phyloP scores from a whole-genome alignment of 2,888 invertebrate species.

The Entomobrya multifasciata region DNA sequence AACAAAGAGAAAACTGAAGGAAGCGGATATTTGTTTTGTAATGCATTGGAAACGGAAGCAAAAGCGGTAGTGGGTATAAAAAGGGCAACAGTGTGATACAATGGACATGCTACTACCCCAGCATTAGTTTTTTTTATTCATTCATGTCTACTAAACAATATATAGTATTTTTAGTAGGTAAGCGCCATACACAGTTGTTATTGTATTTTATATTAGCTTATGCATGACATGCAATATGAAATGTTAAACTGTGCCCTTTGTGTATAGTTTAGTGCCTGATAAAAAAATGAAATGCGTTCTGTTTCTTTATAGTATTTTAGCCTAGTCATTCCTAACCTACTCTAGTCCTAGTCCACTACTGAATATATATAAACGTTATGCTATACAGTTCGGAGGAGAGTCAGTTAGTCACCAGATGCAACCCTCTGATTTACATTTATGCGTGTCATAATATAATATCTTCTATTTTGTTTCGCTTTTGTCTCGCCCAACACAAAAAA shows the following conservation, averaged over 20 bases:
- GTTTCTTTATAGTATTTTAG: too few relatives aligned
- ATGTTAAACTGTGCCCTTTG: neutral
- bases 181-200: too few relatives aligned
- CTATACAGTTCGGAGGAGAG: too few relatives aligned
- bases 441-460: slow-evolving; percentile 67
- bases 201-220: slow-evolving; percentile 7
- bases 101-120: slow-evolving; percentile 30
- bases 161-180: slow-evolving; percentile 30
- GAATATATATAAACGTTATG: neutral
- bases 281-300: slow-evolving; percentile 38
- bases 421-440: slow-evolving; percentile 72
- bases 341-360: slow-evolving; percentile 13
- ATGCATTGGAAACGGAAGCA: slow-evolving; percentile 60
- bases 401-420: slow-evolving; percentile 63
- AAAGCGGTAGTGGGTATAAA: slow-evolving; percentile 29
- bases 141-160: slow-evolving; percentile 25
- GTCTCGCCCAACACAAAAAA: slow-evolving; percentile 15
- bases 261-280: slow-evolving; percentile 21
- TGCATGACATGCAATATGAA: neutral
- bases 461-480: slow-evolving; percentile 49
- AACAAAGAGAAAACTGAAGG: slow-evolving; percentile 35
- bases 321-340: neutral
- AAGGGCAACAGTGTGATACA: slow-evolving; percentile 3
- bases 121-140: slow-evolving; percentile 27
- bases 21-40: slow-evolving; percentile 68